Evolutionary conservation across 2,888 invertebrate species (phyloP).

Genomic region (Homarus gammarus): DNA sequence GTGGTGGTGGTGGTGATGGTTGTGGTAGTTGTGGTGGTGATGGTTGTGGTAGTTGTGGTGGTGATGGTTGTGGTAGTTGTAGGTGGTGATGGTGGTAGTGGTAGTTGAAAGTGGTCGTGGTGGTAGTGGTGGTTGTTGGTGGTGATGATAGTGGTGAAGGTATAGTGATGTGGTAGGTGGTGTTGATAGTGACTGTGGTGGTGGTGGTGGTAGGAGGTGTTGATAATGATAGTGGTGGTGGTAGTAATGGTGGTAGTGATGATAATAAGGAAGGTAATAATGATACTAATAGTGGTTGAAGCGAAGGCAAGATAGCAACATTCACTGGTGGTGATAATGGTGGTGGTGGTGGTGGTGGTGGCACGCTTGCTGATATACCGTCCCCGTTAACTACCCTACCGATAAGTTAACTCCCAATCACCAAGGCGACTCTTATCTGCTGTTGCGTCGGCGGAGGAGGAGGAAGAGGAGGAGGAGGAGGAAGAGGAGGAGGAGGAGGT

Average conservation of each 20-base stretch:
- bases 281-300: neutral
- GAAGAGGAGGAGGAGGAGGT: too few relatives aligned
- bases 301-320: too few relatives aligned
- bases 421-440: conserved; percentile 38
- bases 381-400: conserved; percentile 38
- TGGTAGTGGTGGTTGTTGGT: too few relatives aligned
- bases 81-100: neutral
- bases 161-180: too few relatives aligned
- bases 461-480: conserved; percentile 40
- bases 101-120: too few relatives aligned
- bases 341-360: neutral
- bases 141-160: too few relatives aligned
- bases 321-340: too few relatives aligned
- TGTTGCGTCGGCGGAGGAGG: conserved; percentile 28
- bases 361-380: conserved; percentile 26
- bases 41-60: neutral
- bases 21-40: neutral
- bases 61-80: neutral
- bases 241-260: neutral
- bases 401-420: conserved; percentile 55
- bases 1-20: neutral
- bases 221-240: neutral
- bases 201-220: too few relatives aligned
- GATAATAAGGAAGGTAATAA: neutral
- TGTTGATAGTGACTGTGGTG: too few relatives aligned